Evolutionary conservation across 2,113 vertebrate species (phyloP), one percentile per base, ranked within the genome.

Genomic region (Suncus etruscus): DNA sequence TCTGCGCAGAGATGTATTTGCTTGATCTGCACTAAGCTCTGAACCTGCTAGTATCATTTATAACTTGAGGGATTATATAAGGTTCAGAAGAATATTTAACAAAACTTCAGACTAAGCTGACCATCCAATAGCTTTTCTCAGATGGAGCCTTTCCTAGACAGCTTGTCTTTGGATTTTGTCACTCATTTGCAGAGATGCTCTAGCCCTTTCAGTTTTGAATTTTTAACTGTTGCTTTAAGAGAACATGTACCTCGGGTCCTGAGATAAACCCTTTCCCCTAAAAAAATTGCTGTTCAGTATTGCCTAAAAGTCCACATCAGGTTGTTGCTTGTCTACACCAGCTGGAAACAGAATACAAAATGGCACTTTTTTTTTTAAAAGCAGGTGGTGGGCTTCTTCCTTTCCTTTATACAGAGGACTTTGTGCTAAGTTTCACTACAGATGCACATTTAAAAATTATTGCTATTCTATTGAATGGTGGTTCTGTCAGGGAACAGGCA

Each of bases 401-500:
- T 92, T 87, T 95, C 95, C 94, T 96, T 92, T 86, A 72, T 96
- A 96, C 94, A 96, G 95, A 95, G 94, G 90, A 96, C 92, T 96
- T 92, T 85, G 58, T 96, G 95, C 95, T 97, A 97, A 97, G 88
- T 91, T 95, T 96, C 95, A 97, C 97, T 98, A 98, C 97, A 98
- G 97, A 98, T 97, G 97, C 98, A 98, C 97, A 97, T 95, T 98
- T 48, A 97, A 97, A 92, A 98, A 97, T 95, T 99, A 98, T 98
- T 98, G 98, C 98, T 99, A 98, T 98, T 98, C 96, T 98, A 97
- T 96, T 96, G 97, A 98, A 97, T 93, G 98, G 97, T 97, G 97
- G 97, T 97, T 97, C 95, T 97, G 96, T 92, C 97, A 96, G 89
- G 95, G 89, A 77, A 90, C 72, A 96, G 90, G 90, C 29, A 31